These are phyloP conservation scores for Dyspetes luteomarginatus DNA, from an alignment of 2,888 invertebrate genomes.

Conservation along the genomic window DNA sequence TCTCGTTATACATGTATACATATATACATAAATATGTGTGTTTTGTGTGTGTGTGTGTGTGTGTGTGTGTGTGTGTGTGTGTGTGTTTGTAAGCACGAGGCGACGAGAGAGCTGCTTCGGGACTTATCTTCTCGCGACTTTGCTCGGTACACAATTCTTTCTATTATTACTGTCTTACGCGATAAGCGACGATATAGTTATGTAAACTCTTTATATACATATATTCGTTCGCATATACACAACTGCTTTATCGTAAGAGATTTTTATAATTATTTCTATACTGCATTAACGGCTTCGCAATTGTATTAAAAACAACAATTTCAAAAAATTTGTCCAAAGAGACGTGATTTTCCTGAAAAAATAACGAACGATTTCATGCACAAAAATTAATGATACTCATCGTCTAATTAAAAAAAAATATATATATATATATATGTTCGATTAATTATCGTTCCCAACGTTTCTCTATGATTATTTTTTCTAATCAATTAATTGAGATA, in stretches of 20 bases:
- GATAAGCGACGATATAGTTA: conserved; percentile 57
- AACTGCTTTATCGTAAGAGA: background rate
- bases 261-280: conserved; percentile 18
- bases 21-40: background rate
- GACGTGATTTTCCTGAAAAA: background rate
- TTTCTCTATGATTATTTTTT: too few species aligned
- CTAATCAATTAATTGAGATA: too few species aligned
- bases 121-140: conserved; percentile 49
- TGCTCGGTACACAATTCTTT: conserved; percentile 48
- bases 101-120: background rate
- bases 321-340: too few species aligned
- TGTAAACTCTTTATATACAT: conserved; percentile 47
- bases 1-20: conserved; percentile 4
- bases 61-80: background rate
- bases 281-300: background rate
- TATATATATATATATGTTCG: too few species aligned
- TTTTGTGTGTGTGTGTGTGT: background rate
- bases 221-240: background rate
- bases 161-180: conserved; percentile 57
- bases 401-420: too few species aligned
- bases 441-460: too few species aligned
- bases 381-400: too few species aligned
- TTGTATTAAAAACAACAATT: background rate
- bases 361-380: background rate
- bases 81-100: background rate